Conservation (phyloP, 92 coral and sea anemone genomes). For the Pocillopora grandis region DNA sequence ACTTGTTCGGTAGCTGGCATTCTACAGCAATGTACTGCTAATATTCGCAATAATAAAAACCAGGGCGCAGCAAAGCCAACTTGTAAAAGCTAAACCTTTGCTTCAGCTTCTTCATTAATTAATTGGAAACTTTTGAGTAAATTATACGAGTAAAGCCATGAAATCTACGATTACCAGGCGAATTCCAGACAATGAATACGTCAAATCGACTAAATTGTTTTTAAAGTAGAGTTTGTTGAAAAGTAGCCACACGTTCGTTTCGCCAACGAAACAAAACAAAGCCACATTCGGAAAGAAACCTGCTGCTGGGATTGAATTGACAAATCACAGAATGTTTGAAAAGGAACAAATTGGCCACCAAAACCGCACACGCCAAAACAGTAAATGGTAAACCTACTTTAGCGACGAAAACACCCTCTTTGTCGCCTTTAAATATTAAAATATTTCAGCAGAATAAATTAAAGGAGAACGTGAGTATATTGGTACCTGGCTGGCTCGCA, state of each 20-base stretch:
- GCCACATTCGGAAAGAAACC: slow-evolving; percentile 33
- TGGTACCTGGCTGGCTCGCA: slow-evolving; percentile 56
- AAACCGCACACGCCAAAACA: slow-evolving; percentile 40
- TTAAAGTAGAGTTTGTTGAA: neutral
- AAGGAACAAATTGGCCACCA: slow-evolving; percentile 17
- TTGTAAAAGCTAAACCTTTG: neutral
- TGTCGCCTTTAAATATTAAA: slow-evolving; percentile 26
- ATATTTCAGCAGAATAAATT: slow-evolving; percentile 6
- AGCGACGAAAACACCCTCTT: neutral
- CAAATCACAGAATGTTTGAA: slow-evolving; percentile 34
- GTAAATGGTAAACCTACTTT: neutral
- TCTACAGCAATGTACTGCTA: slow-evolving; percentile 4
- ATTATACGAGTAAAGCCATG: no score
- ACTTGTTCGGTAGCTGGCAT: slow-evolving; percentile 36
- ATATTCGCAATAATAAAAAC: neutral
- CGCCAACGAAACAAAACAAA: slow-evolving; percentile 31
- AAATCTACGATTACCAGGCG: no score
- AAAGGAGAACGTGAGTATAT: neutral
- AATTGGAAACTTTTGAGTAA: no score
- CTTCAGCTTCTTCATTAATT: neutral
- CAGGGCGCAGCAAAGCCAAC: slow-evolving; percentile 11
- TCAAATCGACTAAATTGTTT: neutral
- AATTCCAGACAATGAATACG: neutral
- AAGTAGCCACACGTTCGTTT: neutral
- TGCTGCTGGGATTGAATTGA: slow-evolving; percentile 14